Base-by-base conservation (phyloP, 1,140 invertebrate genomes). In the Monomorium pharaonis region DNA sequence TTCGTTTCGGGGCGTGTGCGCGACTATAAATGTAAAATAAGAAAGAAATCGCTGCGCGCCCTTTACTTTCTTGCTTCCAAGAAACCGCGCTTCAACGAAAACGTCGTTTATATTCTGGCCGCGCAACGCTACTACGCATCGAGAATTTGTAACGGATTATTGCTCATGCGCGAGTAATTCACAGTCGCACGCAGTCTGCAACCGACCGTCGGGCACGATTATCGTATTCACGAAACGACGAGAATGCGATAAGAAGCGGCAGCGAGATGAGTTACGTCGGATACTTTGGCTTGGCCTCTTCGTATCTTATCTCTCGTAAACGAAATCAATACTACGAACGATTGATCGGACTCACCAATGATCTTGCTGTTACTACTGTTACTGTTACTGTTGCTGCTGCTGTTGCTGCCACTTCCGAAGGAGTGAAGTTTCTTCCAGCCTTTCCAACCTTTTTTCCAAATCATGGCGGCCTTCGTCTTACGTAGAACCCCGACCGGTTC, bases 391-490 rank as follows among this genome's bases (percentile, higher is more conserved):
- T 96, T 96, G 12, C 96, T 97, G 90, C 72, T 92, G 90, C 93
- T 94, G 91, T 96, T 97, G 88, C 96, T 96, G 44, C 96, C 97
- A 89, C 96, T 96, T 56, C 96, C 96, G 84, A 97, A 96, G 21
- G 96, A 96, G 24, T 97, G 97, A 84, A 97, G 95, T 93, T 97
- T 97, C 91, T 97, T 97, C 97, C 97, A 98, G 1, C 96, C 96
- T 90, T 97, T 97, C 94, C 97, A 97, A 85, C 96, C 97, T 96
- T 95, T 95, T 78, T 94, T 94, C 94, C 91, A 94, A 70, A 95
- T 94, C 93, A 94, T 94, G 14, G 92, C 92, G 6, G 94, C 94
- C 72, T 95, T 95, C 69, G 91, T 94, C 78, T 94, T 94, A 65
- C 92, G 91, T 58, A 92, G 92, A 37, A 84, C 51, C 4, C 47